Base-by-base conservation (phyloP, 2,888 invertebrate species). In the Hydrotaea diabolus region DNA sequence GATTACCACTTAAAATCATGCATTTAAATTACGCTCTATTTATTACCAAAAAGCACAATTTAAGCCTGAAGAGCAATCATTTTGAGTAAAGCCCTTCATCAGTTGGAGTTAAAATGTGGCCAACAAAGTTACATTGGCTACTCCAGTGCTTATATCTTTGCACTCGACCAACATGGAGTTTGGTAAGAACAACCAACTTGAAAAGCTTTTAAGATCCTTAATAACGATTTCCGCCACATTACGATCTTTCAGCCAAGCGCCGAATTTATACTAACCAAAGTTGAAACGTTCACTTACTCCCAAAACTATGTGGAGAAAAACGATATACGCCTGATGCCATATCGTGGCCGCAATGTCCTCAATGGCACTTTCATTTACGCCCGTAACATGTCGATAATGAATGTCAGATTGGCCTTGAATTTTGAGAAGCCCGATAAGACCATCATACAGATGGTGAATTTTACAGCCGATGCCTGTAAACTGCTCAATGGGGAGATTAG, bases 341-440 rank as follows among this genome's bases (percentile, higher is more conserved):
- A 43, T n/a, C 17, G 23, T 13, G 76, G 64, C 0, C 31, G 13
- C 23, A 66, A 53, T 13, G 76, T 46, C 17, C 7, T 76, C 4
- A 76, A 53, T 36, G 64, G 76, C 31, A 62, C 11, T 4, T 13
- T 53, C 1, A 36, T 49, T 4, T 64, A 23, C 26, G 9, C 26
- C 8, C 17, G 17, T 8, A 19, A 9, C 8, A 17, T 66, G 19
- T 7, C 23, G 2, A 76, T 66, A 19, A 0, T 49, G 19, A 17
- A 31, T 17, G 11, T 21, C 7, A 4, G 21, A 5, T 0, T 76
- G 0, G 53, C 19, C 1, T 2, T 76, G 49, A 66, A 76, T 31
- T 46, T 76, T 23, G 76, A 31, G 53, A 46, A 49, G 9, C 49
- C 53, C 5, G 64, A 53, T 19, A 31, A 36, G 31, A 21, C 64